phyloP scores from a whole-genome alignment of 2,888 invertebrate species.

The Cephus pulcher region DNA sequence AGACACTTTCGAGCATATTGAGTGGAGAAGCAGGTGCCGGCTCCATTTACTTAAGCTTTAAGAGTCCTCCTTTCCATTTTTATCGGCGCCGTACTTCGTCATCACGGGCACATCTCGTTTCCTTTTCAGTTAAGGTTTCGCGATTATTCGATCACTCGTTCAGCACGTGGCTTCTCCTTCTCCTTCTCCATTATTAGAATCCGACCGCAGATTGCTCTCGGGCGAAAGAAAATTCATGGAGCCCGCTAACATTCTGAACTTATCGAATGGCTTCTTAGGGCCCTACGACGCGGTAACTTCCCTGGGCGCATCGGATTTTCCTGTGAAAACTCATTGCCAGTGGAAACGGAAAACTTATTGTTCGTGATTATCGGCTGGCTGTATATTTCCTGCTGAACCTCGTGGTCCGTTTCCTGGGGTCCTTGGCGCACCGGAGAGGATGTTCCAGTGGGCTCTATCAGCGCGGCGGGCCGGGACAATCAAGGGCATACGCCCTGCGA shows the following conservation, averaged over 20 bases:
- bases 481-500: slow-evolving; percentile 58
- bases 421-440: too few relatives aligned
- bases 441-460: too few relatives aligned
- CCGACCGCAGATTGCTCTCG: slow-evolving; percentile 43
- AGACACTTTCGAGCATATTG: slow-evolving; percentile 61
- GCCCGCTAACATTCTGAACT: slow-evolving; percentile 35
- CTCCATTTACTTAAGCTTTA: slow-evolving; percentile 52
- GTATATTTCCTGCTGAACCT: too few relatives aligned
- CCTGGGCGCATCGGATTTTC: too few relatives aligned
- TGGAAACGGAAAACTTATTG: too few relatives aligned
- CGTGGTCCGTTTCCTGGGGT: too few relatives aligned
- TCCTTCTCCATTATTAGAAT: slow-evolving; percentile 26
- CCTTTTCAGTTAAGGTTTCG: slow-evolving; percentile 24
- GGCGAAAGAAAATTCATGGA: slow-evolving; percentile 39
- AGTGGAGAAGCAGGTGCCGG: slow-evolving; percentile 27
- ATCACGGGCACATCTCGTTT: slow-evolving; percentile 45
- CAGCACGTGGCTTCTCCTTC: slow-evolving; percentile 29
- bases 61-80: slow-evolving; percentile 56
- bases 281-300: too few relatives aligned
- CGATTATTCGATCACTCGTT: slow-evolving; percentile 32
- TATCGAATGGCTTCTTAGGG: slow-evolving; percentile 38
- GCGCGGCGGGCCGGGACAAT: slow-evolving; percentile 14
- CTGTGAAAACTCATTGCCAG: too few relatives aligned
- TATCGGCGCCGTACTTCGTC: slow-evolving; percentile 45
- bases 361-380: too few relatives aligned